Conservation (phyloP, 1,140 invertebrate genomes). For the Nephila pilipes region DNA sequence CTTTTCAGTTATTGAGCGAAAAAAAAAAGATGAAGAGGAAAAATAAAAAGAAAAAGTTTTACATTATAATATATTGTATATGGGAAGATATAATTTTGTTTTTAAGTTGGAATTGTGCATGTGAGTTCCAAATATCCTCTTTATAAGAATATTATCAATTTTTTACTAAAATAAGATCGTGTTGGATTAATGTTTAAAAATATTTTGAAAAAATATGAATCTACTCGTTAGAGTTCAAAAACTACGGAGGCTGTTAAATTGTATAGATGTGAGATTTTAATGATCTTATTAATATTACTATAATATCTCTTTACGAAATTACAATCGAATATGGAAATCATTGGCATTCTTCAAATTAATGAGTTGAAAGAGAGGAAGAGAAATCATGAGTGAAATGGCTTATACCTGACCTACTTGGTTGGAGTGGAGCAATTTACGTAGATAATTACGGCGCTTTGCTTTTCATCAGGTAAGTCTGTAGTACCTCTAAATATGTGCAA, state of each 20-base stretch:
- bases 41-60: too few species aligned
- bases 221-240: not conserved
- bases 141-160: too few species aligned
- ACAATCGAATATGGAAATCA: slow-evolving; percentile 45
- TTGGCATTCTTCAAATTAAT: slow-evolving; percentile 63
- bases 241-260: not conserved
- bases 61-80: too few species aligned
- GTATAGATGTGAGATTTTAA: slow-evolving; percentile 8
- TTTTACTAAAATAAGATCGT: too few species aligned
- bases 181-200: too few species aligned
- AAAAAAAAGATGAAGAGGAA: too few species aligned
- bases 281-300: slow-evolving; percentile 24
- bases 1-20: too few species aligned
- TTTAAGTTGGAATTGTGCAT: too few species aligned
- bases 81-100: too few species aligned
- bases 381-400: slow-evolving; percentile 37
- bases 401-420: slow-evolving; percentile 50
- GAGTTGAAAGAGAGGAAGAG: slow-evolving; percentile 48
- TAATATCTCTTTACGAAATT: slow-evolving; percentile 41
- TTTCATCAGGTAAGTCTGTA: slow-evolving; percentile 49
- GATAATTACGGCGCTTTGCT: slow-evolving; percentile 64
- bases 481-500: slow-evolving; percentile 25
- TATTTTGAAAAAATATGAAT: not conserved
- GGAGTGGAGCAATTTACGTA: slow-evolving; percentile 53
- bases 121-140: too few species aligned